Conservation (phyloP, 2,797 vertebrate genomes). For the Pyrrhura leucotis region DNA sequence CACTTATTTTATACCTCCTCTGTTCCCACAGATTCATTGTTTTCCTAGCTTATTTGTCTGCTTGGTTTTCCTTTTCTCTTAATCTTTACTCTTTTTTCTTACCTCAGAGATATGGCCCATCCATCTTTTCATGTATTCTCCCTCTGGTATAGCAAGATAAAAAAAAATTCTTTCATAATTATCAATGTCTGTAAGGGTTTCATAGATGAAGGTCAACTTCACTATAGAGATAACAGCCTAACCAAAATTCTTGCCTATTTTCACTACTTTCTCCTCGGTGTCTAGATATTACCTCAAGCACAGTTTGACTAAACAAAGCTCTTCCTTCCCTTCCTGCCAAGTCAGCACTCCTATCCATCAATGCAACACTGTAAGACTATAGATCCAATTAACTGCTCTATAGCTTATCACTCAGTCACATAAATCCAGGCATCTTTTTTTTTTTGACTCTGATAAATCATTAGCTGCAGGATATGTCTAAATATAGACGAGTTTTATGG, state of each 20-base stretch:
- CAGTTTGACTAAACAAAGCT: not conserved
- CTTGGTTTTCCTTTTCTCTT: not conserved
- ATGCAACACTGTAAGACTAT: not conserved
- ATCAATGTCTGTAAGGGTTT: not conserved
- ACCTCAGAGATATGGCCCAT: not conserved
- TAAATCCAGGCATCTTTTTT: not conserved
- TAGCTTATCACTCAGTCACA: not conserved
- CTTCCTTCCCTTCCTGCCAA: not conserved
- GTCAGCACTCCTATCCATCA: not conserved
- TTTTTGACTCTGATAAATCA: not conserved
- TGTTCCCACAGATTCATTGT: not conserved
- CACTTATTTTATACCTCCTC: not conserved
- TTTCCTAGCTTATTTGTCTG: not conserved
- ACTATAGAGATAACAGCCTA: not conserved
- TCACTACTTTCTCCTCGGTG: not conserved
- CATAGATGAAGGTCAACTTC: not conserved
- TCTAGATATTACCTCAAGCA: not conserved
- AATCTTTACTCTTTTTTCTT: not conserved
- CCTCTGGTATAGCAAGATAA: not conserved
- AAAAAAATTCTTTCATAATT: not conserved
- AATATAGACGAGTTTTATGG: not conserved
- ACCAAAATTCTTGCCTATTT: not conserved
- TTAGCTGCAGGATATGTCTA: not conserved
- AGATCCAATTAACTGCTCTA: not conserved
- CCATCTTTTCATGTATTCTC: not conserved